A percentile compares a stretch with the other conserved stretches of the same genome.
phyloP scores from a whole-genome alignment of 1,140 invertebrate species.

The Venturia canescens region DNA sequence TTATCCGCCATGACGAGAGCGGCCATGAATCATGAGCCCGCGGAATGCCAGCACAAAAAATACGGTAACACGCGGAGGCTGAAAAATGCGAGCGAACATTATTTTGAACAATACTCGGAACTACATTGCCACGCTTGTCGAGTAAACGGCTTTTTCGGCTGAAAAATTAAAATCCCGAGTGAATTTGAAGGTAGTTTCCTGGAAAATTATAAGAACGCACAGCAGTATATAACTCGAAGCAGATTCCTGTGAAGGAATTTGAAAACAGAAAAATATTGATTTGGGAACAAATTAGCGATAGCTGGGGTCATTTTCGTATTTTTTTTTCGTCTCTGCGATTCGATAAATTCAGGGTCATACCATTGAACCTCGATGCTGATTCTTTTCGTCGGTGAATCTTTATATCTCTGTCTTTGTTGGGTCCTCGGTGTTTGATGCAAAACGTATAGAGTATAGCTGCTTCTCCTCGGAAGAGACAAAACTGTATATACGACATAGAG shows the following conservation, averaged over 20 bases:
- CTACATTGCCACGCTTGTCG: too few relatives aligned
- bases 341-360: constrained; percentile 42
- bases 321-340: constrained; percentile 5
- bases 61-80: too few relatives aligned
- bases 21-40: too few relatives aligned
- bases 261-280: neutral
- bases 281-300: neutral
- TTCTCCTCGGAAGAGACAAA: constrained; percentile 24
- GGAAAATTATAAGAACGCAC: too few relatives aligned
- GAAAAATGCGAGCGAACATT: too few relatives aligned
- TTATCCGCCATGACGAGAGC: too few relatives aligned
- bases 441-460: neutral
- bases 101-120: too few relatives aligned
- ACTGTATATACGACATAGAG: constrained; percentile 22
- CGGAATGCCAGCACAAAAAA: too few relatives aligned
- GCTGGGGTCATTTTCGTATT: neutral
- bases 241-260: neutral
- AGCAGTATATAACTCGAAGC: too few relatives aligned
- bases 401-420: constrained; percentile 22
- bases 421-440: neutral
- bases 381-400: neutral
- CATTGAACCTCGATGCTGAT: constrained; percentile 44
- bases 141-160: too few relatives aligned
- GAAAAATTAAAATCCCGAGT: too few relatives aligned
- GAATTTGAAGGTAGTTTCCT: too few relatives aligned